Percentiles rank a stretch among this genome's conserved stretches.
These are phyloP conservation scores for Amphilophus citrinellus DNA, from an alignment of 2,113 vertebrate species.

Conservation along the genomic window DNA sequence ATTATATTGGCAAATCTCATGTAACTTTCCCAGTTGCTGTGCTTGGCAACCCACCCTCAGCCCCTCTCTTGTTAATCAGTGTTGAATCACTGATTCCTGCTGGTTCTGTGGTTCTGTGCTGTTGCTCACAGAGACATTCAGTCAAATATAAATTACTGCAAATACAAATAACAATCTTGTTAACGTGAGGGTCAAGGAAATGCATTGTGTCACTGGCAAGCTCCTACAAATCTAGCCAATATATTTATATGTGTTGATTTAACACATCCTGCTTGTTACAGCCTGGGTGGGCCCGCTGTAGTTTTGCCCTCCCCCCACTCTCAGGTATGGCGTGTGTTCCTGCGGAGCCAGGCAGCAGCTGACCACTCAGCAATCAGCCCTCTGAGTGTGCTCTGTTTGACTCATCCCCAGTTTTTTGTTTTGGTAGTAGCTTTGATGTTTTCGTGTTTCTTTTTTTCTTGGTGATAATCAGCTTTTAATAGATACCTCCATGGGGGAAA, in stretches of 20 bases:
- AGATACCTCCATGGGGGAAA: too few species aligned
- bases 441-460: neutral
- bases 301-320: neutral
- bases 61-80: neutral
- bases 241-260: neutral
- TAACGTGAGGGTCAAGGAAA: neutral
- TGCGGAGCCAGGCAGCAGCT: neutral
- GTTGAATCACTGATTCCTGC: neutral
- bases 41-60: neutral
- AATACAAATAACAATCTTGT: neutral
- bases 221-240: neutral
- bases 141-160: neutral
- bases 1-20: too few species aligned
- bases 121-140: neutral
- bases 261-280: neutral
- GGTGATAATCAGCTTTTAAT: neutral
- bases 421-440: neutral
- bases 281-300: neutral
- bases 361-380: neutral
- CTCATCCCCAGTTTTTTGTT: accelerated
- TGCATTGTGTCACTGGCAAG: neutral
- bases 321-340: neutral
- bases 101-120: neutral
- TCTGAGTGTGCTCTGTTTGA: neutral
- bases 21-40: neutral